Percentiles rank a stretch among this genome's conserved stretches.
Evolutionary conservation across 2,113 vertebrate genomes (phyloP).

Genomic region (Barbus barbus): DNA sequence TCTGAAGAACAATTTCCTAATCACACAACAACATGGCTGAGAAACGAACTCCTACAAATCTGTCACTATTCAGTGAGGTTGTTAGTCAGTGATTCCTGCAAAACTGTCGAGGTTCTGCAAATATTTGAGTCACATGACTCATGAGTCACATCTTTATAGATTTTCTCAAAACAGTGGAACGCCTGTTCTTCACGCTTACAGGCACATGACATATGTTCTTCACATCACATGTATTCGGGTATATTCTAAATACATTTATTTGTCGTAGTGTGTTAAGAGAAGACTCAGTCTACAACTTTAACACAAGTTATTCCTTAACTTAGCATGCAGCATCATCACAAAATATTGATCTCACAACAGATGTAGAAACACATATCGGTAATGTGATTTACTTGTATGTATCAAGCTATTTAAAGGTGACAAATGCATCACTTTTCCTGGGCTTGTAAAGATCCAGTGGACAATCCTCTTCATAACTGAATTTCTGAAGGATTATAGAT

Average conservation of each 20-base stretch:
- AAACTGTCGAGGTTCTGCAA: not conserved
- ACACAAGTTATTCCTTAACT: not conserved
- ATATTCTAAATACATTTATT: not conserved
- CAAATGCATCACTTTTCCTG: not conserved
- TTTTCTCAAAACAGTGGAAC: not conserved
- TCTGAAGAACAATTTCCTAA: not conserved
- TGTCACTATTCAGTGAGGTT: not conserved
- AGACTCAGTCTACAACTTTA: too few relatives aligned
- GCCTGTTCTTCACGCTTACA: not conserved
- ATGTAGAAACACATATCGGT: not conserved
- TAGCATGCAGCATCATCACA: not conserved
- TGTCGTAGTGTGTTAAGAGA: too few relatives aligned
- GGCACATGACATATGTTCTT: constrained; percentile 5
- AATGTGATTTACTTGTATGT: not conserved
- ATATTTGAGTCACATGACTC: not conserved
- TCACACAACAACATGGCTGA: not conserved
- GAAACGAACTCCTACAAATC: not conserved
- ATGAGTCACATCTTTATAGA: constrained; percentile 21
- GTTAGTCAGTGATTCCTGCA: too few relatives aligned
- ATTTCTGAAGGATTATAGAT: not conserved
- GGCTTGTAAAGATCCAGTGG: too few relatives aligned
- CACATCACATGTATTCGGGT: not conserved
- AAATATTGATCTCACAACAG: too few relatives aligned
- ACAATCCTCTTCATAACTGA: not conserved
- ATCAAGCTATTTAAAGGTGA: not conserved